Percentiles rank a stretch among this genome's conserved stretches.
These are phyloP conservation scores for Donacobius atricapilla DNA, from an alignment of 2,113 vertebrate genomes.

Conservation along the genomic window DNA sequence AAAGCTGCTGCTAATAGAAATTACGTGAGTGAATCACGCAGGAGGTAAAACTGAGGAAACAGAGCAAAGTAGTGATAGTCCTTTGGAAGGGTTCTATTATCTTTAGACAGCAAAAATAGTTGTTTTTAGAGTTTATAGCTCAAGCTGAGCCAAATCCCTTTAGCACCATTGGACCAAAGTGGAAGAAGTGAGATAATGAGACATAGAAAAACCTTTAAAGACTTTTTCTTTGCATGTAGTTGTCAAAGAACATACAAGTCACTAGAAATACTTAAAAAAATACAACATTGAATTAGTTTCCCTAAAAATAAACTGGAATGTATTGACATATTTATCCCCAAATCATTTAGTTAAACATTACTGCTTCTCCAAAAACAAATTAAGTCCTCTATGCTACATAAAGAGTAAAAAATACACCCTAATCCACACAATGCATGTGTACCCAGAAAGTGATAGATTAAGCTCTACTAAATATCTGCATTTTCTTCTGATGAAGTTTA, in stretches of 20 bases:
- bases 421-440: neutral
- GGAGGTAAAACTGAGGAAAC: neutral
- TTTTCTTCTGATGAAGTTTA: neutral
- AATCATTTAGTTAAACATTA: neutral
- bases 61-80: neutral
- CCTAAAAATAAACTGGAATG: neutral
- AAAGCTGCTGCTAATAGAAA: neutral
- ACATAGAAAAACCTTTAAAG: neutral
- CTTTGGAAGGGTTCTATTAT: slow-evolving; percentile 9
- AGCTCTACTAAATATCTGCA: neutral
- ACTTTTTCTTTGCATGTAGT: neutral
- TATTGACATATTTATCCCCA: neutral
- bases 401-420: neutral
- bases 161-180: neutral
- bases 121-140: neutral
- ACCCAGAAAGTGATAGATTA: neutral
- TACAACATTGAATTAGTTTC: neutral
- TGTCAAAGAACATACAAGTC: neutral
- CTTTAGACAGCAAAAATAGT: neutral
- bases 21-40: neutral
- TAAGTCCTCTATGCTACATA: neutral
- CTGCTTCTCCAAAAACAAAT: neutral
- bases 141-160: neutral
- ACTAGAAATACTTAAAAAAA: neutral
- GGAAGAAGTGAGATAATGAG: neutral